Evolutionary conservation across 2,113 vertebrate genomes (phyloP).

Genomic region (Monopterus albus): DNA sequence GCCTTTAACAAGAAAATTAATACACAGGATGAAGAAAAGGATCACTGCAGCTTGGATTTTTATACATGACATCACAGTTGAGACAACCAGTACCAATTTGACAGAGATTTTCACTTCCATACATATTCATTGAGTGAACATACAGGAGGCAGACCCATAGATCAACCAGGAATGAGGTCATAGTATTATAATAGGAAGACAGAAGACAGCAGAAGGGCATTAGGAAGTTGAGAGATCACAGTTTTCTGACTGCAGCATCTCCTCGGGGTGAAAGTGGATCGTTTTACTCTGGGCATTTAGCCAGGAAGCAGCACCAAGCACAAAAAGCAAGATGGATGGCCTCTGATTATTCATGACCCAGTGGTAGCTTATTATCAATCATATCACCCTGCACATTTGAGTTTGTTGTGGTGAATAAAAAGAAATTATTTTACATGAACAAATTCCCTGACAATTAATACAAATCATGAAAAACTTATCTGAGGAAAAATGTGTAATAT

Average conservation of each 20-base stretch:
- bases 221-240: conserved; percentile 14
- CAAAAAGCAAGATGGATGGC: conserved; percentile 36
- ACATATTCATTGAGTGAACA: conserved; percentile 71
- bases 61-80: conserved; percentile 13
- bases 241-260: conserved; percentile 11
- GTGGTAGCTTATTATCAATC: conserved; percentile 38
- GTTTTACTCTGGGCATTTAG: conserved; percentile 44
- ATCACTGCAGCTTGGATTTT: conserved; percentile 24
- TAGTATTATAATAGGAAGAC: conserved; percentile 49
- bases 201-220: conserved; percentile 33
- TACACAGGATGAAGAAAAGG: conserved; percentile 28
- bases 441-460: conserved; percentile 8
- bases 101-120: conserved; percentile 61
- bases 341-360: conserved; percentile 6
- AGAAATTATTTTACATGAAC: not conserved
- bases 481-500: not conserved
- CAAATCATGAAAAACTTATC: not conserved
- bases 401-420: not conserved
- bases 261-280: conserved; percentile 9
- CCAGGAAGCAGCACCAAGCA: conserved; percentile 25
- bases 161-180: conserved; percentile 63
- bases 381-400: conserved; percentile 27
- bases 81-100: conserved; percentile 50
- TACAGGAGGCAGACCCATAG: conserved; percentile 34
- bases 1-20: conserved; percentile 39